These are phyloP conservation scores for Lepidocolaptes lacrymiger DNA, from an alignment of 2,797 vertebrate species.

Conservation along the genomic window DNA sequence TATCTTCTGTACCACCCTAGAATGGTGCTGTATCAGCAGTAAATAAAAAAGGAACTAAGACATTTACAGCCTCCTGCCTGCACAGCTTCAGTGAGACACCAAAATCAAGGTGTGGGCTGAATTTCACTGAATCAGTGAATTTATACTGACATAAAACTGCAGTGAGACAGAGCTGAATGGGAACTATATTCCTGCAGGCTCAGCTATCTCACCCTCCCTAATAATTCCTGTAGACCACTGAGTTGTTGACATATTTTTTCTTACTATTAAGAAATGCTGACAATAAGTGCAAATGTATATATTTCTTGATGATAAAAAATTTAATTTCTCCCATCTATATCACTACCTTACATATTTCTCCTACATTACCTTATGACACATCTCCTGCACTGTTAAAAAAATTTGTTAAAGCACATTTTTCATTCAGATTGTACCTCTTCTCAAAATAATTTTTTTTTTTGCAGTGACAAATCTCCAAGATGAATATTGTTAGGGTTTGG, in stretches of 20 bases:
- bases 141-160: conserved; percentile 44
- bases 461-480: not conserved
- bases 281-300: not conserved
- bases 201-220: conserved; percentile 20
- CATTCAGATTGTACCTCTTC: not conserved
- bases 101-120: conserved; percentile 36
- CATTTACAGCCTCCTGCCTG: not conserved
- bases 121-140: conserved; percentile 44
- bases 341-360: not conserved
- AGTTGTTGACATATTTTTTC: not conserved
- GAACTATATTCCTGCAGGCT: conserved; percentile 17
- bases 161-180: conserved; percentile 32
- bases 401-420: not conserved
- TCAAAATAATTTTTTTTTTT: not conserved
- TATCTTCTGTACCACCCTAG: not conserved
- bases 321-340: not conserved
- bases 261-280: not conserved
- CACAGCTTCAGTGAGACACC: not conserved
- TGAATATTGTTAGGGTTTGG: not conserved
- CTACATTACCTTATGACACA: not conserved
- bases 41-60: not conserved
- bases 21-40: not conserved
- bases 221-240: not conserved
- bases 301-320: not conserved
- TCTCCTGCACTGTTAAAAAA: not conserved